Percentiles rank a stretch among this genome's conserved stretches.
Evolutionary conservation across 2,888 invertebrate species (phyloP).

Genomic region (Alviniconcha strummeri): DNA sequence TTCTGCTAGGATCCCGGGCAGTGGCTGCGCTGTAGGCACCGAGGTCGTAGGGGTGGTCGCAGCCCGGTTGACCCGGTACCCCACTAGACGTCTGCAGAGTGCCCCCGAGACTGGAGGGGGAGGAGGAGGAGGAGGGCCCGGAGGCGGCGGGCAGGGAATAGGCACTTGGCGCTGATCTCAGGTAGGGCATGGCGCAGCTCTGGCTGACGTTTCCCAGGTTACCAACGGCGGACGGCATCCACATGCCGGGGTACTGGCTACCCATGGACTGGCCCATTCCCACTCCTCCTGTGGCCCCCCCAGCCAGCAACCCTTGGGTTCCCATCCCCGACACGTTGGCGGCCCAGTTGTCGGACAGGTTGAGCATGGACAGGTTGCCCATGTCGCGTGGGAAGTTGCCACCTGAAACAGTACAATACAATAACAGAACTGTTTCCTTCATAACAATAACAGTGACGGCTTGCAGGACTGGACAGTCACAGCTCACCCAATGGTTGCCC

Average conservation of each 20-base stretch:
- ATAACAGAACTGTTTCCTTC: too few relatives aligned
- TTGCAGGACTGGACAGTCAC: too few relatives aligned
- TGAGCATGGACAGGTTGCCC: constrained; percentile 61
- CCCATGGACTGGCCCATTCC: constrained; percentile 56
- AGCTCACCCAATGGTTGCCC: too few relatives aligned
- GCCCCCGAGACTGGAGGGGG: constrained; percentile 32
- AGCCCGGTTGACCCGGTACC: constrained; percentile 48
- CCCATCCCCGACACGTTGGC: constrained; percentile 57
- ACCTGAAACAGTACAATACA: constrained; percentile 40
- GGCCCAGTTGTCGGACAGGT: constrained; percentile 65
- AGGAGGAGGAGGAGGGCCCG: constrained; percentile 49
- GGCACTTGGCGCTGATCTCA: constrained; percentile 47
- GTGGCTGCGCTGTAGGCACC: constrained; percentile 45
- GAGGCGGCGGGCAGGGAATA: constrained; percentile 59
- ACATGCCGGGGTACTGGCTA: constrained; percentile 56
- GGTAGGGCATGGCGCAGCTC: constrained; percentile 67
- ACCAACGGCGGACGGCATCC: constrained; percentile 62
- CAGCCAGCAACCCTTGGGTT: constrained; percentile 35
- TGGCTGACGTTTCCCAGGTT: constrained; percentile 64
- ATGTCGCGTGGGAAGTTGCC: constrained; percentile 60
- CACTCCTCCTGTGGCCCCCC: constrained; percentile 38
- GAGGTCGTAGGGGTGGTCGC: constrained; percentile 59
- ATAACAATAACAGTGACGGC: too few relatives aligned
- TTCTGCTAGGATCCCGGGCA: constrained; percentile 51
- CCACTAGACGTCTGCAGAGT: constrained; percentile 37